These are phyloP conservation scores for Oryzias sinensis DNA, from an alignment of 2,797 vertebrate genomes.

Conservation along the genomic window DNA sequence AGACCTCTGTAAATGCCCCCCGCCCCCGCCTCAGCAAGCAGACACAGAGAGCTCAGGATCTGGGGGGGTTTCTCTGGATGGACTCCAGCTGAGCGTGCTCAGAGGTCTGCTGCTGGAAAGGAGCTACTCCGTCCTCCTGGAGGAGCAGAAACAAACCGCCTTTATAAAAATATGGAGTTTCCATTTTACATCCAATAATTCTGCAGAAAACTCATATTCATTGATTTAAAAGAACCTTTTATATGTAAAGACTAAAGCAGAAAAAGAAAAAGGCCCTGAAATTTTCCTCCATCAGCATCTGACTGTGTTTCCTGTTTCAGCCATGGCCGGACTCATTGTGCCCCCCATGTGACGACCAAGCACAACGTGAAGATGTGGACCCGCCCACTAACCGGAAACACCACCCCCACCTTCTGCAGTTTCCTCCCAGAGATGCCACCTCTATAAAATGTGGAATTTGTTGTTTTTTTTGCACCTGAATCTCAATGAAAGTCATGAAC, in stretches of 20 bases:
- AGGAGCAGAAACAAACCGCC: too few species aligned
- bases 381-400: constrained; percentile 19
- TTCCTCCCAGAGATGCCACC: constrained; percentile 34
- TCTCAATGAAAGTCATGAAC: too few species aligned
- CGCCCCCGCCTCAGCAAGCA: not conserved
- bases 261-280: not conserved
- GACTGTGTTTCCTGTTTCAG: constrained; percentile 57
- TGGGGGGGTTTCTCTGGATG: too few species aligned
- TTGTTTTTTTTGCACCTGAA: too few species aligned
- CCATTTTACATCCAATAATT: too few species aligned
- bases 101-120: too few species aligned
- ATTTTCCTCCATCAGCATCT: not conserved
- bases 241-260: not conserved
- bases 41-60: too few species aligned
- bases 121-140: too few species aligned
- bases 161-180: too few species aligned
- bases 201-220: too few species aligned
- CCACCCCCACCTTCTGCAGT: not conserved
- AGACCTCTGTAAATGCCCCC: not conserved
- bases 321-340: constrained; percentile 83
- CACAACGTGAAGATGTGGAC: not conserved
- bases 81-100: too few species aligned
- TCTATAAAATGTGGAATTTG: too few species aligned
- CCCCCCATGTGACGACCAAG: constrained; percentile 79
- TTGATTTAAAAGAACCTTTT: not conserved